Evolutionary conservation across 2,797 vertebrate species (phyloP), one percentile per base, ranked within the genome.

Genomic region (Mormyrus hasselquistii): DNA sequence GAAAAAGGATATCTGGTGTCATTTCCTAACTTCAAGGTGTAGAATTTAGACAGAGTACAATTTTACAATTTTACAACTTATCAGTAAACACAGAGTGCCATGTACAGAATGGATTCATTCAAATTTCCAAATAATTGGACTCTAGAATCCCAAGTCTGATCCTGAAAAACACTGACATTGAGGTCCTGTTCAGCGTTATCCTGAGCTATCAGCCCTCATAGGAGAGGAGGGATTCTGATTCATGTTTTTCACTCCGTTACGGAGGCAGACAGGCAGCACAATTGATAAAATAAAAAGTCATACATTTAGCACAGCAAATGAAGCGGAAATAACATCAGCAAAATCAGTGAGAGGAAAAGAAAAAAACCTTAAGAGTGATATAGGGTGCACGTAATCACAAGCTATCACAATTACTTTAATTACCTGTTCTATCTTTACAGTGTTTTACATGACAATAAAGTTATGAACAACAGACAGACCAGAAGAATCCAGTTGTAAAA

Each of bases 371-470:
- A 47, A 49, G 88, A 91, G 92, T 91, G 92, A 91, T 94, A 92
- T 93, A 90, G 91, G 93, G 93, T 93, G 93, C 94, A 94, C 94
- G 90, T 91, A 93, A 93, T 92, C 89, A 88, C 92, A 93, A 93
- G 93, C 92, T 93, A 94, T 76, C 94, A 94, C 94, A 94, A 94
- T 93, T 93, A 93, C 92, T 95, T 95, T 94, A 94, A 95, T 94
- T 93, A 94, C 94, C 93, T 94, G 92, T 82, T 94, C 93, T 94
- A 94, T 87, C 92, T 93, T 93, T 94, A 94, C 93, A 95, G 94
- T 76, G 87, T 91, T 94, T 95, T 92, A 95, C 93, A 93, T 94
- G 93, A 95, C 93, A 95, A 62, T 91, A 93, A 92, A 93, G 91
- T 93, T 94, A 95, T 95, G 94, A 94, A 95, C 94, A 94, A 92